Percentiles rank a stretch among this genome's conserved stretches.
phyloP scores from a whole-genome alignment of 2,888 invertebrate species.

The Darwinula stevensoni region DNA sequence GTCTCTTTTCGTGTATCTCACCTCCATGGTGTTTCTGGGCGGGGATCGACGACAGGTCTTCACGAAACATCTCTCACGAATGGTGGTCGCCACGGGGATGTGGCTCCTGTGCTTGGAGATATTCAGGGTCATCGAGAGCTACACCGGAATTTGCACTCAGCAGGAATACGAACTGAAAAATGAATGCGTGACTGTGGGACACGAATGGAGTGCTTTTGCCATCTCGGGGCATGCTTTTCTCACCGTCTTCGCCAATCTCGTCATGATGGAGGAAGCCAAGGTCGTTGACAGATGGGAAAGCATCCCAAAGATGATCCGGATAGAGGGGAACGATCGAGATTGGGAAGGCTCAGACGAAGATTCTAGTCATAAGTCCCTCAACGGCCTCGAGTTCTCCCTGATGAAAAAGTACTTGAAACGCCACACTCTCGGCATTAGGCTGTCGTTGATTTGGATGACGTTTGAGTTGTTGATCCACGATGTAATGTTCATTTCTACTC shows the following conservation, averaged over 20 bases:
- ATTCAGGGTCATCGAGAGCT: conserved; percentile 50
- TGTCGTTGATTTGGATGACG: conserved; percentile 46
- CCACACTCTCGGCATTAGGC: too few species aligned
- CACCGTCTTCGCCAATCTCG: conserved; percentile 64
- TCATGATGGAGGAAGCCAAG: conserved; percentile 71
- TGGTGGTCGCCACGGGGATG: conserved; percentile 42
- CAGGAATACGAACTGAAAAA: too few species aligned
- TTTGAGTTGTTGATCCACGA: conserved; percentile 66
- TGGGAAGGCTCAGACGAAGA: too few species aligned
- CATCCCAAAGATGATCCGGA: conserved; percentile 46
- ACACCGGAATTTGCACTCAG: conserved; percentile 47
- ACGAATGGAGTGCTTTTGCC: conserved; percentile 9
- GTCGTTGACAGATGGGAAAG: conserved; percentile 72
- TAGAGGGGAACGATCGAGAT: too few species aligned
- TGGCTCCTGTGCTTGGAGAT: conserved; percentile 64
- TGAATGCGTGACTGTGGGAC: too few species aligned
- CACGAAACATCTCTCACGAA: conserved; percentile 36
- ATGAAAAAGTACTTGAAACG: too few species aligned
- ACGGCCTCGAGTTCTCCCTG: too few species aligned
- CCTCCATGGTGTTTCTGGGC: conserved; percentile 52
- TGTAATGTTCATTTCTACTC: conserved; percentile 68
- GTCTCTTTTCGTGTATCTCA: conserved; percentile 45
- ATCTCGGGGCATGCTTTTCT: conserved; percentile 64
- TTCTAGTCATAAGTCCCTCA: too few species aligned
- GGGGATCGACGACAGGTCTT: conserved; percentile 34